phyloP scores from a whole-genome alignment of 2,888 invertebrate species.

The Scaptomyza flava region DNA sequence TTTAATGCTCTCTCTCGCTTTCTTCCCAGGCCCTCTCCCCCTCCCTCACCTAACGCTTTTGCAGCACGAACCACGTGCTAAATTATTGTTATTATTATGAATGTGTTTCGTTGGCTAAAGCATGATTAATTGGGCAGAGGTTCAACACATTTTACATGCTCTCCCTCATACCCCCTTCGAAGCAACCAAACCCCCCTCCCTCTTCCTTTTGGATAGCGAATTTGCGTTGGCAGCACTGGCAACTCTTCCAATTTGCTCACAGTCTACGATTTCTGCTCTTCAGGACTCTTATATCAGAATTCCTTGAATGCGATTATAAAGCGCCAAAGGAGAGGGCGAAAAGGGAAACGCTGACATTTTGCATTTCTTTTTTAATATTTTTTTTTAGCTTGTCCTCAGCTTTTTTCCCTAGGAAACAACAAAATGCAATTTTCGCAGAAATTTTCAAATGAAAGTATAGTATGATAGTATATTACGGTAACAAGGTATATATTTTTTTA shows the following conservation, averaged over 20 bases:
- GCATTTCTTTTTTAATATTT: neutral
- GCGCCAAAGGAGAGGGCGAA: neutral
- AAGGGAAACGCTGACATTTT: neutral
- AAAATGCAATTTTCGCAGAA: neutral
- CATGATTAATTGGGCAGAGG: slow-evolving; percentile 68
- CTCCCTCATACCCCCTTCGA: neutral
- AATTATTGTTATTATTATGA: slow-evolving; percentile 74
- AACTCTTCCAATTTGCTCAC: slow-evolving; percentile 25
- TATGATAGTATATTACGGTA: neutral
- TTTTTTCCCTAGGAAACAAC: neutral
- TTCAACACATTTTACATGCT: slow-evolving; percentile 47
- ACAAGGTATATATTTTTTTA: neutral
- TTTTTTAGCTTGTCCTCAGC: neutral
- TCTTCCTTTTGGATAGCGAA: slow-evolving; percentile 9
- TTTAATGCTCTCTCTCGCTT: slow-evolving; percentile 47
- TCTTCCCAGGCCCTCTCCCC: neutral
- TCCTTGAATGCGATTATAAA: slow-evolving; percentile 6
- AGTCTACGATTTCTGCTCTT: slow-evolving; percentile 28
- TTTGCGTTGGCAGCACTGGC: slow-evolving; percentile 30
- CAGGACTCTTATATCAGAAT: neutral
- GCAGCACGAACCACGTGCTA: slow-evolving; percentile 45
- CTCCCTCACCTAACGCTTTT: neutral
- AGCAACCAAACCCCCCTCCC: neutral
- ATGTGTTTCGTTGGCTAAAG: slow-evolving; percentile 59
- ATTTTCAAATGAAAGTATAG: neutral